These are phyloP conservation scores for Oncorhynchus kisutch DNA, from an alignment of 2,113 vertebrate species.

Conservation along the genomic window DNA sequence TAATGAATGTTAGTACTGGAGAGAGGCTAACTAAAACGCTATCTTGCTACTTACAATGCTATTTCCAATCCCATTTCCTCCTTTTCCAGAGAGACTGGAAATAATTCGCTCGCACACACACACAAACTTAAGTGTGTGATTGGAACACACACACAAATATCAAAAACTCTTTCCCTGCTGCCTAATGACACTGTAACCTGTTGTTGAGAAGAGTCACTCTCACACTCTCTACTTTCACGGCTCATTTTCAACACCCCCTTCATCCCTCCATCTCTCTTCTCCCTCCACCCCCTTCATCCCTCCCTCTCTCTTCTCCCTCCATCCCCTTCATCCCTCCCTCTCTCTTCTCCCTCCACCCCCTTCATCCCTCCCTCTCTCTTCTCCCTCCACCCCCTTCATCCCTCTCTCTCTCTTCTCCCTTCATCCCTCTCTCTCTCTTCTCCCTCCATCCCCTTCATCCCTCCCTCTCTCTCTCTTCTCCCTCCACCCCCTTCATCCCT, in stretches of 20 bases:
- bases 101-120: not conserved
- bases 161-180: slow-evolving; percentile 8
- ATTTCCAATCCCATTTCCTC: slow-evolving; percentile 10
- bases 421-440: too few species aligned
- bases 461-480: too few species aligned
- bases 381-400: too few species aligned
- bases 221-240: not conserved
- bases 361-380: too few species aligned
- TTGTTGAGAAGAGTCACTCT: slow-evolving; percentile 17
- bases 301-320: too few species aligned
- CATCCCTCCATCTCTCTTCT: not conserved
- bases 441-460: too few species aligned
- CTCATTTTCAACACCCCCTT: not conserved
- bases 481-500: too few species aligned
- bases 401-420: too few species aligned
- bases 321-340: too few species aligned
- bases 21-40: slow-evolving; percentile 12
- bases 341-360: too few species aligned
- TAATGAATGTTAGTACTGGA: not conserved
- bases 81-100: not conserved
- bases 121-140: not conserved
- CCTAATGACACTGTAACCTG: slow-evolving; percentile 40
- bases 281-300: too few species aligned
- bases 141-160: slow-evolving; percentile 6
- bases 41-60: not conserved